Base-by-base conservation (phyloP, 2,888 invertebrate species). In the Nasonia oneida region DNA sequence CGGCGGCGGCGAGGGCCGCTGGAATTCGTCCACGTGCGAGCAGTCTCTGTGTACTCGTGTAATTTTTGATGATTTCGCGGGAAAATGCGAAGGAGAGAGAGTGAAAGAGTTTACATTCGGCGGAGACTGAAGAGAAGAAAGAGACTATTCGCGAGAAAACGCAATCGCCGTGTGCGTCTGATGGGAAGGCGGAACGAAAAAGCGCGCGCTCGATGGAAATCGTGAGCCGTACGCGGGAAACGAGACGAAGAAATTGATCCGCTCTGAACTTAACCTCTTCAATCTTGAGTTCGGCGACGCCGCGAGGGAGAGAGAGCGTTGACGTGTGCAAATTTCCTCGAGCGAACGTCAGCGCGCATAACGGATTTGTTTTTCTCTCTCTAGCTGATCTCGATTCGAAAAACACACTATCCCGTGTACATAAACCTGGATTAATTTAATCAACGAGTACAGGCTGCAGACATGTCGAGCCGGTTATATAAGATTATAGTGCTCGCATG, bases 241-340 rank as follows among this genome's bases (percentile, higher is more conserved):
- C 86, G 87, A 88, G 87, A 67, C 75, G 82, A 87, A 87, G 85
- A 89, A 89, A 89, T 89, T 88, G 88, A 86, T 85, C 84, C 77
- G 83, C 81, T 78, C 74, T 76, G 81, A 86, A 84, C 71, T 76
- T 81, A 85, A 87, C 85, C 83, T 85, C 83, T 81, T 87, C 83
- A 75, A 86, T 87, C 81, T 86, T 74, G 85, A 71, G 76, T 57
- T 15, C 18, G 12, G 37, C n/a, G 53, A 39, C 37, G 42, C 29
- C 18, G 18, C 15, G 83, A 74, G 57, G 4, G 47, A 71, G 29
- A 18, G 8, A 33, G 67, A 67, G 67, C 70, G 50, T 70, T 61
- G 64, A 61, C 50, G 78, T 71, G 77, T 50, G 37, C 76, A 80
- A 67, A 75, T 74, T 79, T 67, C 81, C 64, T 64, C 42, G 64